Evolutionary conservation across 2,888 invertebrate species (phyloP).

Genomic region (Parnassius orleans): DNA sequence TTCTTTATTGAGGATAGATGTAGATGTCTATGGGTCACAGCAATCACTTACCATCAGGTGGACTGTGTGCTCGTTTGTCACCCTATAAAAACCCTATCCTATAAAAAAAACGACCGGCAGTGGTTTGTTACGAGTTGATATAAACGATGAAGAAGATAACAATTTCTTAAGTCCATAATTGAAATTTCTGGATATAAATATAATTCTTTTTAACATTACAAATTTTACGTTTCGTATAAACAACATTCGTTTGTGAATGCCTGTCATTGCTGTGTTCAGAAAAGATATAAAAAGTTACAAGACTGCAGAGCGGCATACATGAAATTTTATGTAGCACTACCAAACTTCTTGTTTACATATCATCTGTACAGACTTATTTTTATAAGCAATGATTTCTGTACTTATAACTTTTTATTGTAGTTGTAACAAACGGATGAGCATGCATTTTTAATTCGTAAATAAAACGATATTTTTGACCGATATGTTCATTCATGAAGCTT

Average conservation of each 20-base stretch:
- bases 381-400: conserved; percentile 19
- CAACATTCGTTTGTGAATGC: conserved; percentile 16
- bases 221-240: conserved; percentile 15
- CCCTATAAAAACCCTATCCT: no score
- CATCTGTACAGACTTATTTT: conserved; percentile 27
- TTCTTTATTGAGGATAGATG: no score
- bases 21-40: no score
- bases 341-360: conserved; percentile 30
- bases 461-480: no score
- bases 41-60: no score
- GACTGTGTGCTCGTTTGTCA: no score
- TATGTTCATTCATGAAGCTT: no score
- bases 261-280: conserved; percentile 14
- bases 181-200: background rate
- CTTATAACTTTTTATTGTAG: background rate
- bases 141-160: no score
- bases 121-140: no score
- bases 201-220: conserved; percentile 8
- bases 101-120: no score
- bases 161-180: no score
- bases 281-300: conserved; percentile 17
- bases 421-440: background rate
- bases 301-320: conserved; percentile 8
- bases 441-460: no score
- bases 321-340: conserved; percentile 30